Base-by-base conservation (phyloP, 2,797 vertebrate species). In the Acipenser transmontanus region DNA sequence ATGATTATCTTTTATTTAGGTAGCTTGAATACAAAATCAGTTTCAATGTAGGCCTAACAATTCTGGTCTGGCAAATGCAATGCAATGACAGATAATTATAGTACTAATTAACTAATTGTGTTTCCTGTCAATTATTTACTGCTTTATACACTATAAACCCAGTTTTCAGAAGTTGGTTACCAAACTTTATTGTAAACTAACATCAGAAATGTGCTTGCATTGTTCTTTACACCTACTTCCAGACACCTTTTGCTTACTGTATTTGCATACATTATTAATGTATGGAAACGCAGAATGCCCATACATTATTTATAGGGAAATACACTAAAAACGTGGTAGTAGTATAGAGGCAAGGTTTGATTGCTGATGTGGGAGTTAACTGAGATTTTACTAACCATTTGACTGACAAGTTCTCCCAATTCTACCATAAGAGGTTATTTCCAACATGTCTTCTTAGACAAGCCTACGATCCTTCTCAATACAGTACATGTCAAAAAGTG, bases 91-190 rank as follows among this genome's bases (percentile, higher is more conserved):
- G 34, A 34, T 34, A 34, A 34, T 34, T 34, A 34, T 34, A 3
- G 34, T 4, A 34, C 34, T 34, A 34, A 34, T 34, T 34, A 34
- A 34, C 34, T 34, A 34, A 34, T 34, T 34, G 34, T 34, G 7
- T 48, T 10, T 63, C 50, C 49, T 14, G 8, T 63, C 7, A 50
- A 63, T 63, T 49, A 63, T 47, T 48, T n/a, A 14, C 9, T 51
- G 49, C 8, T 64, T 17, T 14, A 50, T 50, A 7, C 13, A 12
- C 14, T 4, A 52, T 9, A 64, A 52, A 52, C 7, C 14, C 34
- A 51, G 49, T 63, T 14, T 63, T 50, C 13, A 51, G 17, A 7
- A 50, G 17, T 64, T 64, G 50, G 8, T 34, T 52, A 64, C 52
- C 6, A 7, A 64, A 51, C 50, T 50, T 3, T 51, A 10, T 54